Percentiles rank a stretch among this genome's conserved stretches.
Conservation (phyloP, 2,888 invertebrate genomes). For the Agrotis exclamationis region DNA sequence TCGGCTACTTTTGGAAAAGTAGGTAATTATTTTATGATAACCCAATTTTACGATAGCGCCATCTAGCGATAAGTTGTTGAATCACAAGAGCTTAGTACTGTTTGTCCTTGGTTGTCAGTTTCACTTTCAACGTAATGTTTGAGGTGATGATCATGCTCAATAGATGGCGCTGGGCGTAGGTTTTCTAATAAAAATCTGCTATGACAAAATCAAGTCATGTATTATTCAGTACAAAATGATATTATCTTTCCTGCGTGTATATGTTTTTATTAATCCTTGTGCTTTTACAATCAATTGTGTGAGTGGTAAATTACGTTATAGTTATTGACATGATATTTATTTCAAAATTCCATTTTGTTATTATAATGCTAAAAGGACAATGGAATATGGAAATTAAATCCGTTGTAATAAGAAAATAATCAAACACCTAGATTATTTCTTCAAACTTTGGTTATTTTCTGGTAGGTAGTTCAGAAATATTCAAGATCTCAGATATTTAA, state of each 20-base stretch:
- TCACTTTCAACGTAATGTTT: not conserved
- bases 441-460: not conserved
- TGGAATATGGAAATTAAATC: not conserved
- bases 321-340: too few species aligned
- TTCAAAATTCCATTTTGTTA: not conserved
- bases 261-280: not conserved
- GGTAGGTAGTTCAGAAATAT: not conserved
- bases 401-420: not conserved
- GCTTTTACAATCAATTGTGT: not conserved
- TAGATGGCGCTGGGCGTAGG: constrained; percentile 32
- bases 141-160: not conserved
- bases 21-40: not conserved
- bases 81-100: not conserved
- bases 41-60: constrained; percentile 35
- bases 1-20: not conserved
- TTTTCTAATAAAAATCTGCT: not conserved
- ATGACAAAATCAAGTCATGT: not conserved
- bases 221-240: not conserved
- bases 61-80: constrained; percentile 47
- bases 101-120: too few species aligned
- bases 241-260: not conserved
- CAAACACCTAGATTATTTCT: not conserved
- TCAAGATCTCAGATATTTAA: not conserved
- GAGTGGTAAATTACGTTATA: not conserved
- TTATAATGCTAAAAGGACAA: not conserved